These are phyloP conservation scores for Empis livida DNA, from an alignment of 2,888 invertebrate species.

Conservation along the genomic window DNA sequence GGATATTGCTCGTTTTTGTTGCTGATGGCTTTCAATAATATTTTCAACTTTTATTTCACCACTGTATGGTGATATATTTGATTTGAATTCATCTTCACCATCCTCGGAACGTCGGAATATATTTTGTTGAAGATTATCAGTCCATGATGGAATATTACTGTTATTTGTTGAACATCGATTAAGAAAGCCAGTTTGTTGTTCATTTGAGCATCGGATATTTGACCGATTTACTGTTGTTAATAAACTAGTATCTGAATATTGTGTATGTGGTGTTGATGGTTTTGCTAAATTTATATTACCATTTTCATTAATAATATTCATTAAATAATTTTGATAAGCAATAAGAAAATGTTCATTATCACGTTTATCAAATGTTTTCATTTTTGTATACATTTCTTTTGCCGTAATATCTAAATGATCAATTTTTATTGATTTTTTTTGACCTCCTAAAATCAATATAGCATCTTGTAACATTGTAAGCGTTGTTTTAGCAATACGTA, in stretches of 20 bases:
- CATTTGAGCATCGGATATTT: background rate
- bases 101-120: background rate
- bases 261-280: background rate
- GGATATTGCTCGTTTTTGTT: background rate
- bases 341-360: constrained; percentile 28
- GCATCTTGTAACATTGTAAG: constrained; percentile 19
- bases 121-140: background rate
- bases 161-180: no score
- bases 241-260: constrained; percentile 7
- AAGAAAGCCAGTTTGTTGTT: no score
- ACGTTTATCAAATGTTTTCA: constrained; percentile 27
- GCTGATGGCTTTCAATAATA: background rate
- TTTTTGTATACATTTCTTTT: constrained; percentile 30
- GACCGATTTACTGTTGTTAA: constrained; percentile 10
- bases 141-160: no score
- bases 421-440: constrained; percentile 3
- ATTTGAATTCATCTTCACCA: background rate
- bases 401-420: constrained; percentile 23
- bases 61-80: background rate
- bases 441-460: constrained; percentile 10
- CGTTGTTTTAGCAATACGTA: constrained; percentile 30
- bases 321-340: constrained; percentile 30
- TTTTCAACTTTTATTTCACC: background rate
- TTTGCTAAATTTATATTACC: constrained; percentile 3
- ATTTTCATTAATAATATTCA: constrained; percentile 20